Conservation (phyloP, 2,113 vertebrate genomes). For the Elanoides forficatus region DNA sequence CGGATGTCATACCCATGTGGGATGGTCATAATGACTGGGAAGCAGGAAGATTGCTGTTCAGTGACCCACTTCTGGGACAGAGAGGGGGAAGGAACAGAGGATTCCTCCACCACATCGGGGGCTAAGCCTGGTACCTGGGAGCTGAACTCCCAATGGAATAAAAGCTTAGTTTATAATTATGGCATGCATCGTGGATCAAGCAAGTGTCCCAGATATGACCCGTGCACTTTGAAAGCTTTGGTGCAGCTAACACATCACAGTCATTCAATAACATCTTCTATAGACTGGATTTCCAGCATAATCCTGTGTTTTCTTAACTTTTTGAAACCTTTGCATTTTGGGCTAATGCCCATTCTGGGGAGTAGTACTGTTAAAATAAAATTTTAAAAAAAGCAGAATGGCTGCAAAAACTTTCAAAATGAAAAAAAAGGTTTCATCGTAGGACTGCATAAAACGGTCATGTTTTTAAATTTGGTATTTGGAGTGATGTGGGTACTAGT, state of each 20-base stretch:
- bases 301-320: background rate
- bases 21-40: accelerated
- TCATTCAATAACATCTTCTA: background rate
- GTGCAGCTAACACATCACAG: background rate
- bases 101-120: background rate
- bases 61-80: background rate
- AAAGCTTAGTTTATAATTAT: background rate
- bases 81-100: background rate
- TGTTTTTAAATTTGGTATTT: background rate
- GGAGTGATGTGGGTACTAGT: background rate
- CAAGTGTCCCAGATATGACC: background rate
- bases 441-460: background rate
- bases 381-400: background rate
- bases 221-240: background rate
- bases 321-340: background rate
- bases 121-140: background rate
- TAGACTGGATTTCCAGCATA: background rate
- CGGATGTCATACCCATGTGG: background rate
- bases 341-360: background rate
- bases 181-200: background rate
- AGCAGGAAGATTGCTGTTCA: background rate
- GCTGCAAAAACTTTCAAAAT: background rate
- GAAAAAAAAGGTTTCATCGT: background rate
- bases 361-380: background rate
- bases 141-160: background rate